Conservation (phyloP, 1,140 invertebrate genomes). For the Drosophila malerkotliana region DNA sequence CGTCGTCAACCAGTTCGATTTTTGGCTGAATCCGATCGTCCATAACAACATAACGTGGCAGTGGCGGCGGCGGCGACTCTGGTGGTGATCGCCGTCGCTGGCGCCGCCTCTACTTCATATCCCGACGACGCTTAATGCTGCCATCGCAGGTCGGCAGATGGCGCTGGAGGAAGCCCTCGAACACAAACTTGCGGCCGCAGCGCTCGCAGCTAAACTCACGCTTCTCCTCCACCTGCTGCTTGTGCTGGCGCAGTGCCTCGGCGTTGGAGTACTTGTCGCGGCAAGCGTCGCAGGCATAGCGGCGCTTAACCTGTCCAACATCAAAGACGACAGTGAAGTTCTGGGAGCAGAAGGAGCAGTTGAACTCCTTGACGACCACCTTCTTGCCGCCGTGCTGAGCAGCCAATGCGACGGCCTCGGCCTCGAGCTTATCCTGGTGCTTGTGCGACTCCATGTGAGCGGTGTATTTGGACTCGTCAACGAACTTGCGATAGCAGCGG, state of each 20-base stretch:
- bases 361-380: slow-evolving; percentile 80
- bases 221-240: slow-evolving; percentile 77
- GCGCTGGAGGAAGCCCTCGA: slow-evolving; percentile 79
- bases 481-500: slow-evolving; percentile 80
- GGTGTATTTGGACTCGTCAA: slow-evolving; percentile 73
- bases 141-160: slow-evolving; percentile 80
- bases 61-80: slow-evolving; percentile 26
- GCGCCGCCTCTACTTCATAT: slow-evolving; percentile 79
- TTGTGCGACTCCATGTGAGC: slow-evolving; percentile 78
- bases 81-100: slow-evolving; percentile 9
- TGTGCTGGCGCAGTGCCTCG: slow-evolving; percentile 76
- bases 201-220: slow-evolving; percentile 78
- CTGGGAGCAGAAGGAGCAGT: slow-evolving; percentile 74
- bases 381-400: slow-evolving; percentile 78
- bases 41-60: slow-evolving; percentile 60
- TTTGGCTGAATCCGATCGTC: neutral
- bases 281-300: slow-evolving; percentile 78
- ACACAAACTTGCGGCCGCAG: slow-evolving; percentile 81
- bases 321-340: slow-evolving; percentile 82
- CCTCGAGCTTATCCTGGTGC: slow-evolving; percentile 78
- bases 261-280: slow-evolving; percentile 83
- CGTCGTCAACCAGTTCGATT: slow-evolving; percentile 49
- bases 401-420: slow-evolving; percentile 69
- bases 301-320: slow-evolving; percentile 77
- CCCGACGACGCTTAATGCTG: slow-evolving; percentile 78